Evolutionary conservation across 2,113 vertebrate genomes (phyloP), one percentile per base, ranked within the genome.

Genomic region (Crotalus helleri): DNA sequence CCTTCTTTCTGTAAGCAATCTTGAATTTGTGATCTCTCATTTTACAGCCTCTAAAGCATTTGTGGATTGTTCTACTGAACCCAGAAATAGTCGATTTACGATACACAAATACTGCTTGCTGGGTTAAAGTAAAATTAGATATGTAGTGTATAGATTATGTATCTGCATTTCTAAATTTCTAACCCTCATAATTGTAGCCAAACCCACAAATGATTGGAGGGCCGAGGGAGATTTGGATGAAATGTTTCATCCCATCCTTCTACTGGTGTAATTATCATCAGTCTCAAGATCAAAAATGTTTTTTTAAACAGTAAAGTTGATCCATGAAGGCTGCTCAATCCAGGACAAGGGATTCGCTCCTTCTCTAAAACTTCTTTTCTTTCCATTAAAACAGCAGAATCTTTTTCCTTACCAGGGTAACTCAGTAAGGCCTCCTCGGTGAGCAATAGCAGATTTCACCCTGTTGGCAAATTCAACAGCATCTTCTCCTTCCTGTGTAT

Each of bases 391-490:
- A 39, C 44, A 49, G 6, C 2, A 61, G 2, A 12, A 39, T 46
- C 74, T 98, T 44, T n/a, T 33, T 87, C 97, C 98, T 98, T 97
- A 99, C 99, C 99, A 99, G 2, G 98, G 96, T 90, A 99, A 97
- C 94, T 99, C 99, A 33, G 99, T 98, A 92, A 99, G 95, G 58
- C 99, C 99, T 96, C 99, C 99, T 96, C 98, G 98, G 12, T 24
- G 93, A 55, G 99, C 99, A 90, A 99, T 99, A 85, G 98, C 99
- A 23, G 99, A 99, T 90, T 97, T 99, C 81, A 99, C 99, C 96
- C 99, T 98, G 95, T 98, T 99, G 85, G 99, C 99, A 97, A 99
- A 99, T 55, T 98, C 98, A 91, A 98, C 98, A 0, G 99, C 99
- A 81, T 99, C 98, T 97, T 99, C 99, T 1, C 96, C 98, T 49